phyloP scores from a whole-genome alignment of 2,888 invertebrate species.

The Drosophila basisetae region DNA sequence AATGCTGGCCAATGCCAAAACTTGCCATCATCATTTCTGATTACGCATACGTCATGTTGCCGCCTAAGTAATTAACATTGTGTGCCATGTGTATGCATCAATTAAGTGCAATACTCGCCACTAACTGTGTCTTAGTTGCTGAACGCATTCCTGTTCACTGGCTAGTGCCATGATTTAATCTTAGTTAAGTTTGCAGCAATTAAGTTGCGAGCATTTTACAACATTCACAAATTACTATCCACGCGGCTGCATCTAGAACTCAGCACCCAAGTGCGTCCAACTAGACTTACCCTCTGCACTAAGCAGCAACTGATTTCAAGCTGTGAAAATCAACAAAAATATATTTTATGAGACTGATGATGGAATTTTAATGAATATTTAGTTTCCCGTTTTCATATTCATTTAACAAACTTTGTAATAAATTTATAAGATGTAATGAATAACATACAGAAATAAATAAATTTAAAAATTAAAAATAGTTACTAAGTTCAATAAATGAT shows the following conservation, averaged over 20 bases:
- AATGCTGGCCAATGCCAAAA: not conserved
- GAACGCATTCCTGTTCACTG: constrained; percentile 38
- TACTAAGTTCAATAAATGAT: not conserved
- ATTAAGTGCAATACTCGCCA: constrained; percentile 14
- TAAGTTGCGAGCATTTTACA: constrained; percentile 36
- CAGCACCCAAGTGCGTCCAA: constrained; percentile 19
- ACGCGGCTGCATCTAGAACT: constrained; percentile 36
- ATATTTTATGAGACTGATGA: not conserved
- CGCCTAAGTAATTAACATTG: constrained; percentile 14
- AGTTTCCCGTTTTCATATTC: not conserved
- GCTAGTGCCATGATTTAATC: constrained; percentile 32
- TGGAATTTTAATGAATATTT: not conserved
- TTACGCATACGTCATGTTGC: constrained; percentile 49
- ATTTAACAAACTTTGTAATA: not conserved
- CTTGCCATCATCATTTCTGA: constrained; percentile 33
- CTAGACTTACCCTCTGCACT: constrained; percentile 13
- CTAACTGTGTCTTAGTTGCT: not conserved
- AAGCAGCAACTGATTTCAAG: not conserved
- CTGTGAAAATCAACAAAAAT: not conserved
- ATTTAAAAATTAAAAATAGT: not conserved
- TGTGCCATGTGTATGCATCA: constrained; percentile 19
- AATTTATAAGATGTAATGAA: not conserved
- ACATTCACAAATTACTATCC: constrained; percentile 38
- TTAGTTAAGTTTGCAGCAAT: constrained; percentile 37
- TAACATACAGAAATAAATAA: not conserved